These are phyloP conservation scores for Sebastes vulpes DNA, from an alignment of 2,797 vertebrate genomes.

Conservation along the genomic window DNA sequence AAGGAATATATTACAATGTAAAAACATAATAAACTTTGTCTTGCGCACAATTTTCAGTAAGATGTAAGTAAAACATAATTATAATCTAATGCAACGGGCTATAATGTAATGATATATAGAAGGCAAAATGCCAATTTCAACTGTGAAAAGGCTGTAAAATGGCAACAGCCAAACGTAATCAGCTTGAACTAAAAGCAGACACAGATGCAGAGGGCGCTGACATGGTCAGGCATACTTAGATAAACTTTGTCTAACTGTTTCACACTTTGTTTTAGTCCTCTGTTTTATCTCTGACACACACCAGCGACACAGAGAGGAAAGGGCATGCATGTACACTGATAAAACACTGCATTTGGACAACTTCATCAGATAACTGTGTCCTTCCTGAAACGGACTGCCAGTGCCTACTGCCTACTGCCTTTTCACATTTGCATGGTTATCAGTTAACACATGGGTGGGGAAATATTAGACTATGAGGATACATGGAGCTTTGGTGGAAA, in stretches of 20 bases:
- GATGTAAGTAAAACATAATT: not conserved
- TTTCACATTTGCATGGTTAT: slow-evolving; percentile 56
- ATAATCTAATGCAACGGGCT: not conserved
- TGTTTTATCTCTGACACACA: slow-evolving; percentile 57
- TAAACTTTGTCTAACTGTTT: slow-evolving; percentile 33
- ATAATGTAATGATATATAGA: not conserved
- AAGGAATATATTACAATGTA: not conserved
- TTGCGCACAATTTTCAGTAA: not conserved
- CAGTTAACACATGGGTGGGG: slow-evolving; percentile 4
- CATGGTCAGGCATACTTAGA: slow-evolving; percentile 1
- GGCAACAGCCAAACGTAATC: not conserved
- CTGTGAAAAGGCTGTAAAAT: not conserved
- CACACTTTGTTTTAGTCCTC: slow-evolving; percentile 33
- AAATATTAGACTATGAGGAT: slow-evolving; percentile 3
- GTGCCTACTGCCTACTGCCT: not conserved
- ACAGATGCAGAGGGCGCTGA: not conserved
- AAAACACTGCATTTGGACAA: slow-evolving; percentile 47
- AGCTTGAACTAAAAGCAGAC: slow-evolving; percentile 1
- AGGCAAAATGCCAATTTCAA: not conserved
- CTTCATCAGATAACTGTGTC: slow-evolving; percentile 48
- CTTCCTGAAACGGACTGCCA: slow-evolving; percentile 47
- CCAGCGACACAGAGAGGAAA: slow-evolving; percentile 37
- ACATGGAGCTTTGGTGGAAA: not conserved
- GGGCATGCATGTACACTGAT: slow-evolving; percentile 44
- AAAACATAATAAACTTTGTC: not conserved